Evolutionary conservation across 1,140 invertebrate species (phyloP), one percentile per base, ranked within the genome.

Genomic region (Drosophila quadrilineata): DNA sequence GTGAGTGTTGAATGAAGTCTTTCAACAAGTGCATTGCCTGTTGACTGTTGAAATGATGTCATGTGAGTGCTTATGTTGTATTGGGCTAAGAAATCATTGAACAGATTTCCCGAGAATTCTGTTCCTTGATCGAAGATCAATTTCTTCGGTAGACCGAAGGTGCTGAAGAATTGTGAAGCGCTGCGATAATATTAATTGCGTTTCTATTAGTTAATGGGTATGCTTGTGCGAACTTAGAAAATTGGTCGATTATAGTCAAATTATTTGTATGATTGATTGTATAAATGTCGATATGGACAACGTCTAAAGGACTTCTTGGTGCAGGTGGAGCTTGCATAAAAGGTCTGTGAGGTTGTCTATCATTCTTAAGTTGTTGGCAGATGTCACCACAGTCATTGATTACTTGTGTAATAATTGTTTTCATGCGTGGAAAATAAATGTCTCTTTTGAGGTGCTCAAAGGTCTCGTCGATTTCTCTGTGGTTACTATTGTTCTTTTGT

Each of bases 251-350:
- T 14, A 46, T 9, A 10, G 26, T 54, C 8, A 43, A n/a, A n/a
- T 29, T 29, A 3, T 29, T n/a, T n/a, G n/a, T n/a, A n/a, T n/a
- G n/a, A 31, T n/a, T 31, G 17, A 46, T 57, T 21, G 9, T 9
- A 24, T 57, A 57, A 17, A 59, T 59, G 9, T 50, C 45, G 6
- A 59, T 50, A 40, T 41, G 57, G n/a, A n/a, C n/a, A n/a, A n/a
- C n/a, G n/a, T n/a, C n/a, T n/a, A n/a, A n/a, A n/a, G n/a, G n/a
- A n/a, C 16, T 19, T 28, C 16, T 26, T 12, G 12, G 24, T 5
- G 22, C 14, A 6, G 9, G 3, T 14, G 41, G 41, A 14, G 8
- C 2, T 12, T 26, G 21, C 2, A 26, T 12, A 6, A 12, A 22
- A 16, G 22, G 22, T 6, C 36, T 54, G 8, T 17, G 38, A 5